Conservation (phyloP, 1,140 invertebrate genomes). For the Fopius arisanus region DNA sequence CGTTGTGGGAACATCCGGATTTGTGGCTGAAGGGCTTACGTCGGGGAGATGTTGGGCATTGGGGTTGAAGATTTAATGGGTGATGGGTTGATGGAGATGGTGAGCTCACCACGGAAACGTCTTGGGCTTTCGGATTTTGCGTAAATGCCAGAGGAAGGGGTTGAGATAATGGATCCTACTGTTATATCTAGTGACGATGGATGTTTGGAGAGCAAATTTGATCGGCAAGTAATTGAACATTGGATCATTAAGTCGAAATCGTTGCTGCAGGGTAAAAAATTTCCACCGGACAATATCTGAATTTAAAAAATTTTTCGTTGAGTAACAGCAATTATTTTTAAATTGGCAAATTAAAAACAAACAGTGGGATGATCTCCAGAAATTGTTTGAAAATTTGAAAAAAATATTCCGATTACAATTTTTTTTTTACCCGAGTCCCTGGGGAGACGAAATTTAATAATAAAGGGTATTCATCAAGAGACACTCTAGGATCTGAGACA, state of each 20-base stretch:
- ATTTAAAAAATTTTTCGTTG: background rate
- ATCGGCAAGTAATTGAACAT: background rate
- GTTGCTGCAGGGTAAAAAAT: too few species aligned
- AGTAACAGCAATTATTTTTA: too few species aligned
- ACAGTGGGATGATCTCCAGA: too few species aligned
- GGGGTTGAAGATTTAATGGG: background rate
- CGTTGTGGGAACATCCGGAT: too few species aligned
- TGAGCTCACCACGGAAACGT: background rate
- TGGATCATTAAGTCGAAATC: conserved; percentile 4
- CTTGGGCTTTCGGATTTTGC: background rate
- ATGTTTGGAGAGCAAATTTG: conserved; percentile 12
- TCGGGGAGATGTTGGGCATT: background rate
- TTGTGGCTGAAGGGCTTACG: too few species aligned
- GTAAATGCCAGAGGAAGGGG: background rate
- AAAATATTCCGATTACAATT: too few species aligned
- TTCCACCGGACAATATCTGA: too few species aligned
- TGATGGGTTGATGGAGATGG: background rate
- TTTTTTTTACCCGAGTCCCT: too few species aligned
- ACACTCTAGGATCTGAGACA: background rate
- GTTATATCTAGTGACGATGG: background rate
- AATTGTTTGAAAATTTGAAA: too few species aligned
- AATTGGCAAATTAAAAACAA: too few species aligned
- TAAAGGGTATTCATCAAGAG: background rate
- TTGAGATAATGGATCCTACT: conserved; percentile 8
- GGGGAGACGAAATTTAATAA: too few species aligned